A percentile compares a stretch with the other conserved stretches of the same genome.
phyloP scores from a whole-genome alignment of 2,888 invertebrate species.

The Oxyteleia sp. region DNA sequence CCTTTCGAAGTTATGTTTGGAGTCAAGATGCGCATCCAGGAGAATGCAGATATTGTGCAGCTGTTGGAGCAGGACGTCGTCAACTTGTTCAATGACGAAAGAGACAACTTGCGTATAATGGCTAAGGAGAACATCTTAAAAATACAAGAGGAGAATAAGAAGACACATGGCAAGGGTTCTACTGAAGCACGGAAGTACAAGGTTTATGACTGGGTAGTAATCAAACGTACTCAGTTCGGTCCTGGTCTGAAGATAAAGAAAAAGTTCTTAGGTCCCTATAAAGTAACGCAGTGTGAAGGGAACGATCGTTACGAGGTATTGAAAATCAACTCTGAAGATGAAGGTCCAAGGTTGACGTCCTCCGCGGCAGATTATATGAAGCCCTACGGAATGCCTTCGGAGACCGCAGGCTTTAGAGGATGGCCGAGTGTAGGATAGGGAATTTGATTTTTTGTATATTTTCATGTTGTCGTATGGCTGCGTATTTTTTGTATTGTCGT shows the following conservation, averaged over 20 bases:
- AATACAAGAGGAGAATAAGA: constrained; percentile 75
- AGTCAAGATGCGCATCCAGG: constrained; percentile 2
- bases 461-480: no score
- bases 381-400: neutral
- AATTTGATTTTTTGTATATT: no score
- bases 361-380: constrained; percentile 18
- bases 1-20: constrained; percentile 71
- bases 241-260: constrained; percentile 64
- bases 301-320: constrained; percentile 61
- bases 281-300: no score
- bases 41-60: neutral
- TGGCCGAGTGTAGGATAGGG: no score
- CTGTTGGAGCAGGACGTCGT: constrained; percentile 23
- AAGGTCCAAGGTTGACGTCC: constrained; percentile 2
- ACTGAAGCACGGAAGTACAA: constrained; percentile 73
- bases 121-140: constrained; percentile 68
- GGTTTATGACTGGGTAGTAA: constrained; percentile 65
- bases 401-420: constrained; percentile 29
- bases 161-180: constrained; percentile 65
- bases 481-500: no score
- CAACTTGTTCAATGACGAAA: constrained; percentile 49
- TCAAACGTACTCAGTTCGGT: constrained; percentile 69
- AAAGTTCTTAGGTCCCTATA: constrained; percentile 62
- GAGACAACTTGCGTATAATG: constrained; percentile 37
- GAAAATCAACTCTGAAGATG: neutral